These are phyloP conservation scores for Pseudomugil gertrudae DNA, from an alignment of 2,797 vertebrate species.

Conservation along the genomic window DNA sequence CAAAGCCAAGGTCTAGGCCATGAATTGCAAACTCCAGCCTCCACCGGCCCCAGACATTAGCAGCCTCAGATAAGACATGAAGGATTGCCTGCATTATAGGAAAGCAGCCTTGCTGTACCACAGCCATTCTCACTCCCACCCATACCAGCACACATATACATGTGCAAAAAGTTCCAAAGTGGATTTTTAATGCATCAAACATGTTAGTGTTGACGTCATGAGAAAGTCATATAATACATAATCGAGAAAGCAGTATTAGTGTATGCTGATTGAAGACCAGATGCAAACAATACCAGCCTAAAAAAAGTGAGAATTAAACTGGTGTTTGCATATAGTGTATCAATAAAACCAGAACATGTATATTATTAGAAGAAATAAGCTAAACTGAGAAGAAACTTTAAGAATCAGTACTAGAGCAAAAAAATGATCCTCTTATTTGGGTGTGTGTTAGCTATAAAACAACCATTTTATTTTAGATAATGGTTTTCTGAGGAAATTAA, in stretches of 20 bases:
- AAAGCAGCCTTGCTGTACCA: slow-evolving; percentile 73
- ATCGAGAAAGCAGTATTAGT: background rate
- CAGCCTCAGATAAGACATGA: slow-evolving; percentile 85
- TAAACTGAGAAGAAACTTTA: slow-evolving; percentile 1
- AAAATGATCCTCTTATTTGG: slow-evolving; percentile 8
- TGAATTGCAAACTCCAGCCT: slow-evolving; percentile 83
- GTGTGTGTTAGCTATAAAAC: background rate
- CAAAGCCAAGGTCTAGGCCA: slow-evolving; percentile 87
- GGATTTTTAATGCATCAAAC: slow-evolving; percentile 6
- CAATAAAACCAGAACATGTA: slow-evolving; percentile 1
- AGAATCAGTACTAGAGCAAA: slow-evolving; percentile 4
- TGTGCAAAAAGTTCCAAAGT: slow-evolving; percentile 3
- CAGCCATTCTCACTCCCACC: slow-evolving; percentile 29
- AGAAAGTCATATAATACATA: background rate
- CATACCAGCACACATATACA: slow-evolving; percentile 14
- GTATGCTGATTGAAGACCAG: slow-evolving; percentile 30
- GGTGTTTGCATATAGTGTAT: background rate
- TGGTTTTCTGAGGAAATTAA: background rate
- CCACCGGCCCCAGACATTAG: slow-evolving; percentile 86
- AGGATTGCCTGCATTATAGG: slow-evolving; percentile 82
- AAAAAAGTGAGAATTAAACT: background rate
- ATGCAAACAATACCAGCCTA: slow-evolving; percentile 9
- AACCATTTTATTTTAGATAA: background rate
- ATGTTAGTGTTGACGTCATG: slow-evolving; percentile 3
- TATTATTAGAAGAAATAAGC: background rate